Base-by-base conservation (phyloP, 1,140 invertebrate species). In the Probaryconus sp. region DNA sequence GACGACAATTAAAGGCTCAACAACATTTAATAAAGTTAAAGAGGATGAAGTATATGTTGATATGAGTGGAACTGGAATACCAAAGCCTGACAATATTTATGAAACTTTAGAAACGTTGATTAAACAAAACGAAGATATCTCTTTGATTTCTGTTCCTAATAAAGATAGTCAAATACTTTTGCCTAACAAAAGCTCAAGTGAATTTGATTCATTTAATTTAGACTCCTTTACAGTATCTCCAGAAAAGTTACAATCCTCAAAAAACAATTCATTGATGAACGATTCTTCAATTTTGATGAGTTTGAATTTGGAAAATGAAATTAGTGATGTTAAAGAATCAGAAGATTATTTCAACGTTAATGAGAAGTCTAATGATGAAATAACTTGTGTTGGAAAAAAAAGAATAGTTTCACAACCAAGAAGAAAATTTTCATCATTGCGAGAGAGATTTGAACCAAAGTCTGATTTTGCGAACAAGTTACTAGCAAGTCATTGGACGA, bases 381-480 rank as follows among this genome's bases (percentile, higher is more conserved):
- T 26, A 10, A 30, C 55, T 38, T 33, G 45, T 9, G 5, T 14
- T 2, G 84, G 81, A 61, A 79, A 88, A 75, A 87, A 85, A 74
- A 82, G 76, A 47, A 71, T 73, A 2, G 83, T 87, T 51, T 88
- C 79, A 65, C 87, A 84, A 78, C 89, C 90, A 0, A 86, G 89
- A 47, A 82, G 90, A 76, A 91, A 91, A 79, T 91, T 91, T 80
- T 91, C 90, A 5, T 82, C 91, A 38, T 75, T 91, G 16, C 85
- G 90, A 58, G 91, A 92, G 71, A 88, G 86, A 65, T 91, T 91
- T 79, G 91, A 92, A 82, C 85, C 89, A 18, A 88, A 89, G 81
- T 77, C 83, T 31, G 70, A 58, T 28, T 56, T 81, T 87, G 85
- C 85, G 87, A 71, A 18, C 40, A 68, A 40, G 17, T 69, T 45